phyloP scores from a whole-genome alignment of 1,140 invertebrate genomes.

The Centruroides vittatus region DNA sequence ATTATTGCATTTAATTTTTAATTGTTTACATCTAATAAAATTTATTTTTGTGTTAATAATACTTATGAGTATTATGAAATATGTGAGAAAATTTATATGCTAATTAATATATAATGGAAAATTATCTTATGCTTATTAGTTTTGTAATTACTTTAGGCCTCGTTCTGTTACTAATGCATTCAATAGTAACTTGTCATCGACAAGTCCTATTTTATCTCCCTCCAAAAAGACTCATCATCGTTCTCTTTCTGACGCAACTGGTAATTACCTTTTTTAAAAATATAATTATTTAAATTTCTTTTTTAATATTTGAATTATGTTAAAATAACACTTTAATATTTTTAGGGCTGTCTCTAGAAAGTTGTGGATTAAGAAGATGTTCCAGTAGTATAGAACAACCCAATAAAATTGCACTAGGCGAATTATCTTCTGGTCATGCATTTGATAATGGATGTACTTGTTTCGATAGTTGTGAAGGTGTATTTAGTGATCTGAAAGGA shows the following conservation, averaged over 20 bases:
- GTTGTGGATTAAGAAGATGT: constrained; percentile 4
- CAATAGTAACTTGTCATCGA: neutral
- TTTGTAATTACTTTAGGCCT: constrained; percentile 6
- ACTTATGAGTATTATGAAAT: too few relatives aligned
- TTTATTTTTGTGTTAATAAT: too few relatives aligned
- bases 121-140: neutral
- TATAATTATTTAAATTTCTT: neutral
- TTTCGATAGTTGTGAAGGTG: constrained; percentile 54
- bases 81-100: too few relatives aligned
- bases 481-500: constrained; percentile 55
- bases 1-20: too few relatives aligned
- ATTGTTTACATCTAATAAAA: too few relatives aligned
- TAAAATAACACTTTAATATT: neutral
- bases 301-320: neutral
- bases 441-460: constrained; percentile 95
- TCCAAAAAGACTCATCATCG: constrained; percentile 59
- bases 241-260: constrained; percentile 81
- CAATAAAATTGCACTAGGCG: constrained; percentile 46
- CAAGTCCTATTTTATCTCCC: constrained; percentile 8
- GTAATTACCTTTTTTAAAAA: constrained; percentile 20
- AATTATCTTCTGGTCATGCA: constrained; percentile 79
- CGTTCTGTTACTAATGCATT: neutral
- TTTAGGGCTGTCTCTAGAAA: neutral
- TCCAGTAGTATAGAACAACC: neutral
- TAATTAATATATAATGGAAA: neutral